Evolutionary conservation across 2,113 vertebrate species (phyloP).

Genomic region (Ailuropoda melanoleuca): DNA sequence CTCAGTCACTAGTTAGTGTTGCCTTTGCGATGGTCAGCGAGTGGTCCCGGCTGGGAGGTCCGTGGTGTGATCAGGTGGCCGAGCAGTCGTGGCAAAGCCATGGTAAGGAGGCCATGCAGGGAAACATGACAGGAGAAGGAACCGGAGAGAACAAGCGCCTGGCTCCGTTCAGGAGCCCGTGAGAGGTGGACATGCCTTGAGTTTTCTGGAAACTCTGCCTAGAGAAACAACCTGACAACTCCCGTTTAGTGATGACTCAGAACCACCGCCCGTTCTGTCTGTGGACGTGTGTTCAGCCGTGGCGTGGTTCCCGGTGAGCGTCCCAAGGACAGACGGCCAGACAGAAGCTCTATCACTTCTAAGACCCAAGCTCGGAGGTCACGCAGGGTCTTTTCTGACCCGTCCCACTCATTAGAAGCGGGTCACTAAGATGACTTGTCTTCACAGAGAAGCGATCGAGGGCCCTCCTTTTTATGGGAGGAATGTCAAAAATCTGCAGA

Average conservation of each 20-base stretch:
- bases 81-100: background rate
- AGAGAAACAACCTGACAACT: background rate
- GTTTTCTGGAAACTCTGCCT: too few relatives aligned
- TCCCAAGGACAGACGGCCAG: background rate
- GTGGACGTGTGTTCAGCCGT: background rate
- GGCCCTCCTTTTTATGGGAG: background rate
- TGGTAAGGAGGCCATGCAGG: background rate
- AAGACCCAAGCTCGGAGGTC: background rate
- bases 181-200: background rate
- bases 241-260: background rate
- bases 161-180: background rate
- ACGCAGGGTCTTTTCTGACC: background rate
- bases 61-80: background rate
- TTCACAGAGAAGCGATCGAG: background rate
- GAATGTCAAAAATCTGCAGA: background rate
- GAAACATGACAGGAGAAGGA: background rate
- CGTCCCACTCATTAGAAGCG: background rate
- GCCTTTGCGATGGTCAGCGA: background rate
- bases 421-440: background rate
- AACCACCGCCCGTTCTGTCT: background rate
- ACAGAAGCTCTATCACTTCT: background rate
- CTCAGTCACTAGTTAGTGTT: too few relatives aligned
- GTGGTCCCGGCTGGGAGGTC: background rate
- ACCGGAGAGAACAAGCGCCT: background rate
- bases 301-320: background rate